These are phyloP conservation scores for Zosterops japonicus DNA, from an alignment of 2,113 vertebrate species.

Conservation along the genomic window DNA sequence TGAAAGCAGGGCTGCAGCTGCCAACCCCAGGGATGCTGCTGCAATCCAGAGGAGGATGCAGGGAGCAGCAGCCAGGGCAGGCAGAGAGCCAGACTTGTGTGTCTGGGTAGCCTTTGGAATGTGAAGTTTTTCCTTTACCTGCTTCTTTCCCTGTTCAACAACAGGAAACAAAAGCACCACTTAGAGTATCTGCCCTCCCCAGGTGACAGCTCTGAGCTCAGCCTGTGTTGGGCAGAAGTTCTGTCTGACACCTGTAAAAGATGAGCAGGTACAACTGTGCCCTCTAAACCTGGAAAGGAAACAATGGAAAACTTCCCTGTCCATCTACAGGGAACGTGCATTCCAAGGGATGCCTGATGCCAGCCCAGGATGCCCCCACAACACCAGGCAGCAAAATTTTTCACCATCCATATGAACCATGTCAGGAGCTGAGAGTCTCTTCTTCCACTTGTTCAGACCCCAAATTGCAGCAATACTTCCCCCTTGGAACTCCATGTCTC, in stretches of 20 bases:
- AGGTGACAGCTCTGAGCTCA: background rate
- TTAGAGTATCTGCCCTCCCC: background rate
- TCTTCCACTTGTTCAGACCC: background rate
- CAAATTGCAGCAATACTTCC: background rate
- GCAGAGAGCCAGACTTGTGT: background rate
- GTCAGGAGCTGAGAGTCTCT: background rate
- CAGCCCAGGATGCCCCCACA: background rate
- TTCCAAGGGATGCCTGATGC: background rate
- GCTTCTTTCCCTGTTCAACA: background rate
- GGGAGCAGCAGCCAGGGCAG: background rate
- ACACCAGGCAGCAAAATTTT: background rate
- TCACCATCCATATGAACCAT: background rate
- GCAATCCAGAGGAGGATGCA: background rate
- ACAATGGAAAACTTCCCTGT: background rate
- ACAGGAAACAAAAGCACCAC: background rate
- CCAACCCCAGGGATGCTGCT: background rate
- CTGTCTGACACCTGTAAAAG: background rate
- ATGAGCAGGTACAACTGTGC: too few species aligned
- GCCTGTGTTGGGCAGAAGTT: background rate
- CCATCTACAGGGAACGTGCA: background rate
- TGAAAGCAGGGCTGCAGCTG: background rate
- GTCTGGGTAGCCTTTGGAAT: background rate
- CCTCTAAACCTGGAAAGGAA: background rate
- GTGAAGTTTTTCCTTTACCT: background rate
- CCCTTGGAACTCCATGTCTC: background rate